Percentiles rank a stretch among this genome's conserved stretches.
Evolutionary conservation across 2,113 vertebrate genomes (phyloP).

Genomic region (Otis tarda): DNA sequence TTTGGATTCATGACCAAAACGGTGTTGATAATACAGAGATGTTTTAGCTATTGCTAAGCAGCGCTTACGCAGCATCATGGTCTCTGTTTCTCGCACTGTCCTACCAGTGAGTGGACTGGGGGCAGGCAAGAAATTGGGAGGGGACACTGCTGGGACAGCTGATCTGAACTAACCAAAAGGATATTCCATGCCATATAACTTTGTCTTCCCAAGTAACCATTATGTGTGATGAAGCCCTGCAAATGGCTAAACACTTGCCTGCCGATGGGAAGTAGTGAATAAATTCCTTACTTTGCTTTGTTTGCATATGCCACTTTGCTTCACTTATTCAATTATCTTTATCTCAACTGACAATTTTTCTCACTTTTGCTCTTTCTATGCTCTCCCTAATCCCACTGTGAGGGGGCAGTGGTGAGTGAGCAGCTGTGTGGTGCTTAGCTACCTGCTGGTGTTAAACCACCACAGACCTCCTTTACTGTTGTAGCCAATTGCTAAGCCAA

Average conservation of each 20-base stretch:
- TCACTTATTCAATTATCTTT: background rate
- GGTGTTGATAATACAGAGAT: background rate
- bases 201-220: background rate
- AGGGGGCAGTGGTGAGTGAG: rapidly evolving
- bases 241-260: background rate
- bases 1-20: background rate
- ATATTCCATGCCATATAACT: background rate
- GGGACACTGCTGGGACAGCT: background rate
- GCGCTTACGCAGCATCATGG: background rate
- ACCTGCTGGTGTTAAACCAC: background rate
- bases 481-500: background rate
- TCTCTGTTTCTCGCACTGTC: background rate
- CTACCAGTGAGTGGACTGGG: rapidly evolving
- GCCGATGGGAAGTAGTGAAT: background rate
- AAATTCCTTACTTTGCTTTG: background rate
- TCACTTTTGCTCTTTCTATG: background rate
- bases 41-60: background rate
- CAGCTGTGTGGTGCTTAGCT: background rate
- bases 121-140: background rate
- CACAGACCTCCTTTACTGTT: background rate
- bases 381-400: background rate
- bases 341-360: rapidly evolving
- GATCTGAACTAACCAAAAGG: background rate
- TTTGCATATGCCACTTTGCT: background rate
- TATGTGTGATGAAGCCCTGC: rapidly evolving